These are phyloP conservation scores for Falco concolor DNA, from an alignment of 2,797 vertebrate genomes.

Conservation along the genomic window DNA sequence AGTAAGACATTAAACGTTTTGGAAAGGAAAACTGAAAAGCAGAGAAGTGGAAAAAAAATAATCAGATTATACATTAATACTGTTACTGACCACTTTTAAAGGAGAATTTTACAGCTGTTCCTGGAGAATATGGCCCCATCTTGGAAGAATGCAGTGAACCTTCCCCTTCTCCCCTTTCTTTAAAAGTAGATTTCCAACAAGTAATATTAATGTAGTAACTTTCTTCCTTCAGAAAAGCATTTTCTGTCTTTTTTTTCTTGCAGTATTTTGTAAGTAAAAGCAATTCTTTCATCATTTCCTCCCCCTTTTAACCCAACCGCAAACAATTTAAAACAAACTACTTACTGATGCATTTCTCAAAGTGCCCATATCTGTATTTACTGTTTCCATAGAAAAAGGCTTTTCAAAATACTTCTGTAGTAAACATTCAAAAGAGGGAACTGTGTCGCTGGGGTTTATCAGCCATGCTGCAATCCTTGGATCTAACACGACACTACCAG, in stretches of 20 bases:
- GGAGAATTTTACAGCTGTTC: background rate
- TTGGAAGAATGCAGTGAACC: background rate
- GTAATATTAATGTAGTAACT: background rate
- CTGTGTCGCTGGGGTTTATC: slow-evolving; percentile 82
- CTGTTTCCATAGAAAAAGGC: background rate
- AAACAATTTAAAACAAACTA: slow-evolving; percentile 7
- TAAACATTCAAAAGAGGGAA: slow-evolving; percentile 81
- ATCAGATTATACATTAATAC: background rate
- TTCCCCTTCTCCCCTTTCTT: background rate
- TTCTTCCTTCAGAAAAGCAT: background rate
- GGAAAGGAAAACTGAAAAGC: background rate
- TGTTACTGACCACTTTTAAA: background rate
- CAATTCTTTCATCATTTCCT: background rate
- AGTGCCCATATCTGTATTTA: background rate
- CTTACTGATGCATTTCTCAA: slow-evolving; percentile 52
- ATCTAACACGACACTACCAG: slow-evolving; percentile 79
- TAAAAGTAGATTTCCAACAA: background rate
- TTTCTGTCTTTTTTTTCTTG: background rate
- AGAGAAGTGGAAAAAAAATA: background rate
- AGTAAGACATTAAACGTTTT: background rate
- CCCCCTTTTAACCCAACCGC: background rate
- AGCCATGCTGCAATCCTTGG: slow-evolving; percentile 90
- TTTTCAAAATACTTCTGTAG: slow-evolving; percentile 76
- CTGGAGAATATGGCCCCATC: background rate
- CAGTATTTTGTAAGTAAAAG: background rate